A percentile compares a stretch with the other conserved stretches of the same genome.
Conservation (phyloP, 2,113 vertebrate species). For the Siniperca chuatsi region DNA sequence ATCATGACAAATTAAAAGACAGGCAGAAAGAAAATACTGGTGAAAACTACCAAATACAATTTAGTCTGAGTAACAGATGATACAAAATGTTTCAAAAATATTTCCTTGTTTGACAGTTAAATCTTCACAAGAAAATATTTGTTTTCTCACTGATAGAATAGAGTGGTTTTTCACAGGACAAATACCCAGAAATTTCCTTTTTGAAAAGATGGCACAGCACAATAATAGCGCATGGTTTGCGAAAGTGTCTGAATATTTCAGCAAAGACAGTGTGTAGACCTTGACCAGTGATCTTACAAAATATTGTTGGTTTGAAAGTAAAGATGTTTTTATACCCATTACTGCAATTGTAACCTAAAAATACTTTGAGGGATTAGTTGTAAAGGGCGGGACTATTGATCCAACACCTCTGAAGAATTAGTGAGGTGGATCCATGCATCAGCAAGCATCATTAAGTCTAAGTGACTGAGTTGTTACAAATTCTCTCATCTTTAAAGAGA, state of each 20-base stretch:
- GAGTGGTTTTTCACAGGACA: background rate
- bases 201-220: background rate
- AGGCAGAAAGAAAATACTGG: background rate
- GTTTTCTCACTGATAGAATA: background rate
- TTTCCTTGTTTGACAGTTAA: background rate
- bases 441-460: conserved; percentile 15
- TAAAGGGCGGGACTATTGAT: conserved; percentile 44
- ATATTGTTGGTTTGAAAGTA: background rate
- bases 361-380: conserved; percentile 30
- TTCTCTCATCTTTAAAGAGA: conserved; percentile 8
- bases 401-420: conserved; percentile 37
- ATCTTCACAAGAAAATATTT: background rate
- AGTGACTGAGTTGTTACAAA: conserved; percentile 27
- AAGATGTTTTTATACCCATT: conserved; percentile 9
- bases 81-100: background rate
- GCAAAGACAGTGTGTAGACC: background rate
- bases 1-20: background rate
- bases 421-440: conserved; percentile 30
- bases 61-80: background rate
- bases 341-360: conserved; percentile 31
- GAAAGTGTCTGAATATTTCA: background rate
- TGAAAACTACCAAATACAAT: background rate
- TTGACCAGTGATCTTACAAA: background rate
- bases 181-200: background rate
- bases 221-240: background rate